Conservation (phyloP, 2,888 invertebrate genomes). For the Sphecodes monilicornis region DNA sequence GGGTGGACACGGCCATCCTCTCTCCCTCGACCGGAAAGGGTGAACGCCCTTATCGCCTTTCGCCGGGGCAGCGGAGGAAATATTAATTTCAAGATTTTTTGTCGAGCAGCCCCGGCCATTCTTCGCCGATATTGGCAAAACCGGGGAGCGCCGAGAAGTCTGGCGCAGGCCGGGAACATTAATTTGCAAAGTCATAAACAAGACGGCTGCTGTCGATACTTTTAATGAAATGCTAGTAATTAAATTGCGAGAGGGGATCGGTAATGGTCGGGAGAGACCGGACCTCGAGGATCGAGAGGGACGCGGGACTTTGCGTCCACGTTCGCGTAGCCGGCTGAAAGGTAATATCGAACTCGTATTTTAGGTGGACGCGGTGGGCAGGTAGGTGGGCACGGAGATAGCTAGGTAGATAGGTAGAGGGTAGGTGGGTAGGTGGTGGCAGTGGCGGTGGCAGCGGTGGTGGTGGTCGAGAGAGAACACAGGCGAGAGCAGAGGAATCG, state of each 20-base stretch:
- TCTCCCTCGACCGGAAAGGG: conserved; percentile 41
- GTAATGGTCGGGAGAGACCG: conserved; percentile 62
- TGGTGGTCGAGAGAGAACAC: conserved; percentile 31
- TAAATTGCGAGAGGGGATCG: conserved; percentile 77
- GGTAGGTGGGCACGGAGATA: conserved; percentile 48
- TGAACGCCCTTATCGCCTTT: conserved; percentile 70
- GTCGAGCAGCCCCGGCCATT: conserved; percentile 43
- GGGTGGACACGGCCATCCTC: conserved; percentile 11
- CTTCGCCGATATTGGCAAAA: conserved; percentile 62
- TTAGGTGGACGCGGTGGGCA: conserved; percentile 71
- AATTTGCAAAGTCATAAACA: conserved; percentile 82
- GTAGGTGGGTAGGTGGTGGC: conserved; percentile 8
- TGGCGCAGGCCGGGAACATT: conserved; percentile 70
- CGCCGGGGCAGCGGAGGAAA: conserved; percentile 67
- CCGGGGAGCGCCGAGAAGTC: conserved; percentile 53
- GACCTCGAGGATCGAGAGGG: conserved; percentile 36
- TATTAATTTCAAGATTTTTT: conserved; percentile 74
- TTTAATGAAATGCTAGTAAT: conserved; percentile 84
- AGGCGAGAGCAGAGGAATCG: conserved; percentile 63
- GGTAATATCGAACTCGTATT: conserved; percentile 80
- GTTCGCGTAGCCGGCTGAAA: conserved; percentile 63
- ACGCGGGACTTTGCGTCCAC: conserved; percentile 29
- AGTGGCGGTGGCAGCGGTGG: conserved; percentile 18
- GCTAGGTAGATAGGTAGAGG: conserved; percentile 8
- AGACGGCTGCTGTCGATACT: conserved; percentile 82